Base-by-base conservation (phyloP, 2,888 invertebrate species). In the Perizoma flavofasciatum region DNA sequence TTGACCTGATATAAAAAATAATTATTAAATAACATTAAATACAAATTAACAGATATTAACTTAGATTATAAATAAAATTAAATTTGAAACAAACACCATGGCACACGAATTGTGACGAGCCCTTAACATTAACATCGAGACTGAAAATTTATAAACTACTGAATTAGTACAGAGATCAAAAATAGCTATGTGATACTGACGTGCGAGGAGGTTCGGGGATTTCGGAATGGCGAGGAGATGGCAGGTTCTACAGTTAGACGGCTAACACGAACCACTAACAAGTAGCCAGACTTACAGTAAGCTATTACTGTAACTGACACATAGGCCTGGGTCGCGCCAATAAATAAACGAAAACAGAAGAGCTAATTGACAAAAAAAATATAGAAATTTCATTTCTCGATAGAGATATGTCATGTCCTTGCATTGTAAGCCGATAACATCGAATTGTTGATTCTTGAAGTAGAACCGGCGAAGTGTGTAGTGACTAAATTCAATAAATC, bases 271-370 rank as follows among this genome's bases (percentile, higher is more conserved):
- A 61, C 46, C 54, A 59, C 61, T 70, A 71, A 69, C 71, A 70
- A 68, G 71, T 74, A 73, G 72, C 67, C 75, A 66, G 58, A 61
- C 69, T 58, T 63, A 69, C 47, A 67, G 71, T n/a, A n/a, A n/a
- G n/a, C n/a, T n/a, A n/a, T 68, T 67, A 68, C 69, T 77, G 73
- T 74, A 77, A 78, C 79, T 80, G 78, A 80, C 74, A 73, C 73
- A 66, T 81, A 82, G 78, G 81, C 81, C 80, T 77, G 82, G 84
- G 83, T 85, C 85, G 85, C 86, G 80, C 71, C 58, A 40, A 63
- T 59, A 62, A 69, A 65, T 56, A 44, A 65, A 60, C 10, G 63
- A 74, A 75, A 77, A 75, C 74, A 71, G 65, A 69, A 67, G 22
- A 52, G 57, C 39, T 51, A 63, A 63, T 62, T 61, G 65, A 64